Percentiles rank a stretch among this genome's conserved stretches.
phyloP scores from a whole-genome alignment of 1,140 invertebrate genomes.

The Potamilus streckersoni region DNA sequence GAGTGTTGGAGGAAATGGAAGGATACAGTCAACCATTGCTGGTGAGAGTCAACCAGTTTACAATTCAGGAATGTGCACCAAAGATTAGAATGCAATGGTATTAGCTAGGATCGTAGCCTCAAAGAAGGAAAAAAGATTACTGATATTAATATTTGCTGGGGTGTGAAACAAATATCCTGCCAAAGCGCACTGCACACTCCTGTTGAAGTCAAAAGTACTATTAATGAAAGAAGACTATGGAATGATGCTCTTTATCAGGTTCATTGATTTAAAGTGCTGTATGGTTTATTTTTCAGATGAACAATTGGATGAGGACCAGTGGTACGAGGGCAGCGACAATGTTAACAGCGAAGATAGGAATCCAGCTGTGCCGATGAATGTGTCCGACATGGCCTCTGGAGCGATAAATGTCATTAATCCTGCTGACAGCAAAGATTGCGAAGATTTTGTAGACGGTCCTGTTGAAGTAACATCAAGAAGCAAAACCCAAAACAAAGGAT shows the following conservation, averaged over 20 bases:
- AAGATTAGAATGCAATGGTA: too few relatives aligned
- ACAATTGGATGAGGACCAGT: slow-evolving; percentile 43
- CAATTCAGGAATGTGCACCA: too few relatives aligned
- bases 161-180: not conserved
- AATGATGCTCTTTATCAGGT: too few relatives aligned
- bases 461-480: not conserved
- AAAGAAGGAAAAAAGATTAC: too few relatives aligned
- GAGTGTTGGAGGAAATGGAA: too few relatives aligned
- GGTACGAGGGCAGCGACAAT: slow-evolving; percentile 30
- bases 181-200: not conserved
- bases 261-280: not conserved
- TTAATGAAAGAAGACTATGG: too few relatives aligned
- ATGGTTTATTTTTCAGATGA: slow-evolving; percentile 26
- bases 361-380: too few relatives aligned
- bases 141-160: too few relatives aligned
- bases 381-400: slow-evolving; percentile 25
- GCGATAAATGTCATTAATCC: slow-evolving; percentile 9
- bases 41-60: too few relatives aligned
- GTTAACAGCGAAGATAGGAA: too few relatives aligned
- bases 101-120: too few relatives aligned
- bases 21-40: too few relatives aligned
- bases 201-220: not conserved
- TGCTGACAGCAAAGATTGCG: slow-evolving; percentile 41
- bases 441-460: slow-evolving; percentile 32
- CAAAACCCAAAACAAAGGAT: slow-evolving; percentile 48